Conservation (phyloP, 23 tunicate species). For the Clavelina lepadiformis region DNA sequence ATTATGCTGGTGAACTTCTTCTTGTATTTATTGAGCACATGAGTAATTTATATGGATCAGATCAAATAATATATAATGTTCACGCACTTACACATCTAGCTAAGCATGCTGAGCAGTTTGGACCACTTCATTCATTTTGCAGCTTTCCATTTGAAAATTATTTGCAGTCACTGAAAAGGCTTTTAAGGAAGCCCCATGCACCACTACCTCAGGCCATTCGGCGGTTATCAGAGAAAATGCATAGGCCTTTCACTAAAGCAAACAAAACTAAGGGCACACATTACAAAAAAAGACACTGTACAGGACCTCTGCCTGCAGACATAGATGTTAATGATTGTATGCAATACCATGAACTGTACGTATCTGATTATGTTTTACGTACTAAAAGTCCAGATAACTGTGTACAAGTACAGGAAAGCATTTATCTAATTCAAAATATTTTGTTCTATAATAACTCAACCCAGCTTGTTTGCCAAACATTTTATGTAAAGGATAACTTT, state of each 20-base stretch:
- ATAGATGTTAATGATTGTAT: no score
- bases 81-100: constrained; percentile 22
- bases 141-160: constrained; percentile 44
- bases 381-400: no score
- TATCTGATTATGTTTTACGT: no score
- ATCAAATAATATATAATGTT: constrained; percentile 21
- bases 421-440: no score
- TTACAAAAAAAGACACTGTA: constrained; percentile 2
- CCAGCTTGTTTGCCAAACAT: no score
- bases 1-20: constrained; percentile 18
- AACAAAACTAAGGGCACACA: neutral
- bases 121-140: constrained; percentile 14
- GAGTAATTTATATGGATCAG: constrained; percentile 10
- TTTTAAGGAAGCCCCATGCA: constrained; percentile 13
- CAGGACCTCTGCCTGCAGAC: neutral
- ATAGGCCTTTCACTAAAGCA: neutral
- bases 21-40: constrained; percentile 7
- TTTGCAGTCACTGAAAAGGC: constrained; percentile 12
- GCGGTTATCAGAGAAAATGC: neutral
- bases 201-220: constrained; percentile 2
- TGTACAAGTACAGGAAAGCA: no score
- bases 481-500: no score
- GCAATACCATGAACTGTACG: no score
- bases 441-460: no score
- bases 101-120: constrained; percentile 24